A percentile compares a stretch with the other conserved stretches of the same genome.
Evolutionary conservation across 2,113 vertebrate genomes (phyloP).

Genomic region (Colistium nudipinnis): DNA sequence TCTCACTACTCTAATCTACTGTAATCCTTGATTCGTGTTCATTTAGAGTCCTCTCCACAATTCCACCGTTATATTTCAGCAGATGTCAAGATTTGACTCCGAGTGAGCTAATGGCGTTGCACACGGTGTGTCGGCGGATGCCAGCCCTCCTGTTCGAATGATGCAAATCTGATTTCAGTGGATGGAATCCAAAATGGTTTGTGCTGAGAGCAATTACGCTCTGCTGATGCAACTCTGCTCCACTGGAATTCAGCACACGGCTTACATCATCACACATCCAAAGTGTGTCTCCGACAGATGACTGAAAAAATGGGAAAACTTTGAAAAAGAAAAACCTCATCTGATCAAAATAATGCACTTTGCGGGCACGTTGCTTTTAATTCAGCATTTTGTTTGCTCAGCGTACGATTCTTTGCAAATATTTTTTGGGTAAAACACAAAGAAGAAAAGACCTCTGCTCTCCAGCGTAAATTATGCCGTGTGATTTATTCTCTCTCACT

Average conservation of each 20-base stretch:
- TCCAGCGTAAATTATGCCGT: conserved; percentile 10
- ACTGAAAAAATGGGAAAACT: background rate
- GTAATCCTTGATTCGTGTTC: background rate
- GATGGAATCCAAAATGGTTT: conserved; percentile 26
- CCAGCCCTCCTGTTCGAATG: conserved; percentile 20
- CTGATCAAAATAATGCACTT: no score
- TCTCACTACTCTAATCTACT: conserved; percentile 3
- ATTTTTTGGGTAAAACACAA: background rate
- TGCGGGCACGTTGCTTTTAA: no score
- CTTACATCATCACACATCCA: conserved; percentile 27
- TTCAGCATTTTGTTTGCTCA: background rate
- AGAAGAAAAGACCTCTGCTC: background rate
- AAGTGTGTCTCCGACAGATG: conserved; percentile 6
- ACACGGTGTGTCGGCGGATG: conserved; percentile 3
- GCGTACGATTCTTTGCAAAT: background rate
- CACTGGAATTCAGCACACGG: conserved; percentile 3
- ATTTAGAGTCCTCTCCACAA: conserved; percentile 7
- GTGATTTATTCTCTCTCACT: background rate
- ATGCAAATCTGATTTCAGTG: conserved; percentile 49
- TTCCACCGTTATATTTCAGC: conserved; percentile 1
- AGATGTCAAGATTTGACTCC: background rate
- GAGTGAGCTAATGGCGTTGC: conserved; percentile 7
- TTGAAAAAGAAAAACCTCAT: background rate
- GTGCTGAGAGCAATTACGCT: conserved; percentile 41
- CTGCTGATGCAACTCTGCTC: conserved; percentile 43